Conservation (phyloP, 2,113 vertebrate genomes). For the Acinonyx jubatus region DNA sequence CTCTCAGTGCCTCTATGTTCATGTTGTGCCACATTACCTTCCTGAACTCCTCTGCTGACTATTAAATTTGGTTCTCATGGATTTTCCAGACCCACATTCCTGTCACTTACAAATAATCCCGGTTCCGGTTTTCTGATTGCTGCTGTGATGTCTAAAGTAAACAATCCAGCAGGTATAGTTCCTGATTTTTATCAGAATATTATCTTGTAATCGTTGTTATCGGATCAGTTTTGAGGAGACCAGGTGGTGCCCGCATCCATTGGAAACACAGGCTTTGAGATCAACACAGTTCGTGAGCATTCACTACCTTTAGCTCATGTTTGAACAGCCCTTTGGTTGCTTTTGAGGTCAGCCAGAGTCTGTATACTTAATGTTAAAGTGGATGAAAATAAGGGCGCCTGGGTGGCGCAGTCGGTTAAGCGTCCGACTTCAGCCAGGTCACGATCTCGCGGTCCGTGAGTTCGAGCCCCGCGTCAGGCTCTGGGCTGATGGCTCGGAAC, state of each 20-base stretch:
- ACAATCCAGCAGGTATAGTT: neutral
- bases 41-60: neutral
- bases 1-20: neutral
- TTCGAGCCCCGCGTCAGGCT: too few relatives aligned
- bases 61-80: neutral
- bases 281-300: neutral
- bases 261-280: neutral
- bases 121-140: neutral
- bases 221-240: neutral
- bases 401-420: too few relatives aligned
- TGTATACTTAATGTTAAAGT: constrained; percentile 51
- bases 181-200: neutral
- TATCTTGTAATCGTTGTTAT: neutral
- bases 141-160: neutral
- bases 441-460: too few relatives aligned
- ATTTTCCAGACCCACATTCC: neutral
- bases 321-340: constrained; percentile 93
- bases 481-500: too few relatives aligned
- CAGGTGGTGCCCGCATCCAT: neutral
- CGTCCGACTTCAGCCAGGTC: too few relatives aligned
- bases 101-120: neutral
- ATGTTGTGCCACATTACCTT: neutral
- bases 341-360: constrained; percentile 94
- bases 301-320: constrained; percentile 92
- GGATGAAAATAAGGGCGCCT: neutral